These are phyloP conservation scores for Lasiurus cinereus DNA, from an alignment of 2,113 vertebrate species.

Conservation along the genomic window DNA sequence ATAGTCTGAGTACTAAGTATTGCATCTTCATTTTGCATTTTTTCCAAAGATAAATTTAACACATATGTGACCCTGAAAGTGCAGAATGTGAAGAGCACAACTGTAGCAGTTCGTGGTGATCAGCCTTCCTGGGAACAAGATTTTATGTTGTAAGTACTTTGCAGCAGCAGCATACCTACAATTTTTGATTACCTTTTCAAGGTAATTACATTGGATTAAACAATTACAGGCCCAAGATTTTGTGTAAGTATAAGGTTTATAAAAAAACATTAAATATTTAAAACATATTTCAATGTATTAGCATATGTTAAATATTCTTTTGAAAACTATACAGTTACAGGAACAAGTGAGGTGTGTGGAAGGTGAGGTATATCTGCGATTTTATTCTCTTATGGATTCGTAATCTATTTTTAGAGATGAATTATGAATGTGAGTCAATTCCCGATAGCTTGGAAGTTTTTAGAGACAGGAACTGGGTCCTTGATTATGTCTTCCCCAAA, in stretches of 20 bases:
- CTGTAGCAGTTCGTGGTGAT: constrained; percentile 93
- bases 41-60: constrained; percentile 95
- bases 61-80: constrained; percentile 97
- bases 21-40: constrained; percentile 66
- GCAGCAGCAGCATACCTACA: neutral
- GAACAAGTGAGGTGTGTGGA: constrained; percentile 11
- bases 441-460: constrained; percentile 30
- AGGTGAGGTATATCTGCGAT: neutral
- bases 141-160: constrained; percentile 97
- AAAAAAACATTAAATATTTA: neutral
- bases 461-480: neutral
- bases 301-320: constrained; percentile 9
- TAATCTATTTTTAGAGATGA: constrained; percentile 42
- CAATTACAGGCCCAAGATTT: neutral
- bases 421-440: constrained; percentile 22
- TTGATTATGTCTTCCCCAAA: neutral
- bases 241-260: neutral
- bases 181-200: neutral
- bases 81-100: constrained; percentile 98
- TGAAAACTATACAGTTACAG: constrained; percentile 19
- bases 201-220: neutral
- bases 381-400: neutral
- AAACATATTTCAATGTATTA: neutral
- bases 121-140: constrained; percentile 98
- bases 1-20: constrained; percentile 43